Evolutionary conservation across 2,888 invertebrate genomes (phyloP).

Genomic region (Eupsilia transversa): DNA sequence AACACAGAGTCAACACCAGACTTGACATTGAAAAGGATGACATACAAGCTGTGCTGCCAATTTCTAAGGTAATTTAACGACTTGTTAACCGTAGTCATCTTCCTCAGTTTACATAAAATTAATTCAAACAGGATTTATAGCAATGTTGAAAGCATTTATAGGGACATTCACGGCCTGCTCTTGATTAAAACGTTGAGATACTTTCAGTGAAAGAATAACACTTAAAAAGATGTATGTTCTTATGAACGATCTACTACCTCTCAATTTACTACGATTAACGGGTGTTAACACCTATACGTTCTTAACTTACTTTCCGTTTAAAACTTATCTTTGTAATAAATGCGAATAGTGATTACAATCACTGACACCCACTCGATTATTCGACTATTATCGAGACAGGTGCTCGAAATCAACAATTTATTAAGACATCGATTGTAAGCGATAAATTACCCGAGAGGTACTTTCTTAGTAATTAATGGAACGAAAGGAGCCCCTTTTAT

Average conservation of each 20-base stretch:
- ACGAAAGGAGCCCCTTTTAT: conserved; percentile 79
- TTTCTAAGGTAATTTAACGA: conserved; percentile 94
- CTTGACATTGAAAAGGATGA: conserved; percentile 98
- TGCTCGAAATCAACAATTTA: conserved; percentile 83
- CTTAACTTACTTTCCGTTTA: conserved; percentile 54
- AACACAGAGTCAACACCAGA: conserved; percentile 94
- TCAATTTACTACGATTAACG: conserved; percentile 56
- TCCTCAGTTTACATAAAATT: conserved; percentile 44
- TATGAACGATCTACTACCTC: conserved; percentile 38
- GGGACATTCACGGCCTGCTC: conserved; percentile 47
- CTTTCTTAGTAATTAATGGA: conserved; percentile 83
- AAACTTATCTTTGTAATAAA: conserved; percentile 58
- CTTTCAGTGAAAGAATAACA: conserved; percentile 50
- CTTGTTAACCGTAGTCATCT: conserved; percentile 26
- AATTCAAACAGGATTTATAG: conserved; percentile 52
- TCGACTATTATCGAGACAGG: conserved; percentile 72
- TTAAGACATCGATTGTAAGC: conserved; percentile 79
- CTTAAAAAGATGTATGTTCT: conserved; percentile 54
- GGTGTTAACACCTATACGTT: conserved; percentile 48
- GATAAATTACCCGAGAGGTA: conserved; percentile 82
- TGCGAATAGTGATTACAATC: conserved; percentile 74
- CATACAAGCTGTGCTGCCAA: conserved; percentile 97
- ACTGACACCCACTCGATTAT: conserved; percentile 73
- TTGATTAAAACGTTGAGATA: conserved; percentile 61
- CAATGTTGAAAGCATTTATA: conserved; percentile 55